Evolutionary conservation across 1,140 invertebrate genomes (phyloP).

Genomic region (Lordiphosa collinella): DNA sequence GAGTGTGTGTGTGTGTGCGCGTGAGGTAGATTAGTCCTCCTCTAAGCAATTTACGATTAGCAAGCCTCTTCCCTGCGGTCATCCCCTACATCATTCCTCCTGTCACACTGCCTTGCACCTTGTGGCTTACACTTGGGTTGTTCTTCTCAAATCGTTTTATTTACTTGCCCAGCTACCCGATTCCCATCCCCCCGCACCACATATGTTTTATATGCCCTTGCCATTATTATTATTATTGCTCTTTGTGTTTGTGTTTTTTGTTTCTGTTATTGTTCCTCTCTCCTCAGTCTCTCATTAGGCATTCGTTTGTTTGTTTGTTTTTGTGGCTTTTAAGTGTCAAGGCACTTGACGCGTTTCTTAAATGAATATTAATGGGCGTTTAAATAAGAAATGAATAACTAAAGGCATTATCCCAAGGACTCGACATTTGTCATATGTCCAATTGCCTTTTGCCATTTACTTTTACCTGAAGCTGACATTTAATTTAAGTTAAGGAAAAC

Average conservation of each 20-base stretch:
- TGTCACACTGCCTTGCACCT: conserved; percentile 47
- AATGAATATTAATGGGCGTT: conserved; percentile 68
- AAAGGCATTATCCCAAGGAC: conserved; percentile 27
- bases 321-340: conserved; percentile 64
- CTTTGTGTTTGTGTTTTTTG: conserved; percentile 18
- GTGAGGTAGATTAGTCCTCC: conserved; percentile 43
- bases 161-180: conserved; percentile 42
- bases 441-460: too few species aligned
- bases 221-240: conserved; percentile 54
- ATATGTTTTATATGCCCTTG: conserved; percentile 54
- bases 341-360: conserved; percentile 28
- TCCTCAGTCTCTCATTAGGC: conserved; percentile 45
- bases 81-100: conserved; percentile 2
- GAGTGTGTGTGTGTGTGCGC: conserved; percentile 11
- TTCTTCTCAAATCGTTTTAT: conserved; percentile 64
- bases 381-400: conserved; percentile 50
- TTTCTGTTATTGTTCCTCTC: conserved; percentile 32
- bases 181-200: not conserved
- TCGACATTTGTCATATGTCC: conserved; percentile 18
- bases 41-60: conserved; percentile 51
- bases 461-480: not conserved
- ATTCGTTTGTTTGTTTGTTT: conserved; percentile 29
- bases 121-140: conserved; percentile 48
- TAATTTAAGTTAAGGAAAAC: too few species aligned
- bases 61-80: not conserved